A percentile compares a stretch with the other conserved stretches of the same genome.
These are phyloP conservation scores for Picus viridis DNA, from an alignment of 2,797 vertebrate species.

Conservation along the genomic window DNA sequence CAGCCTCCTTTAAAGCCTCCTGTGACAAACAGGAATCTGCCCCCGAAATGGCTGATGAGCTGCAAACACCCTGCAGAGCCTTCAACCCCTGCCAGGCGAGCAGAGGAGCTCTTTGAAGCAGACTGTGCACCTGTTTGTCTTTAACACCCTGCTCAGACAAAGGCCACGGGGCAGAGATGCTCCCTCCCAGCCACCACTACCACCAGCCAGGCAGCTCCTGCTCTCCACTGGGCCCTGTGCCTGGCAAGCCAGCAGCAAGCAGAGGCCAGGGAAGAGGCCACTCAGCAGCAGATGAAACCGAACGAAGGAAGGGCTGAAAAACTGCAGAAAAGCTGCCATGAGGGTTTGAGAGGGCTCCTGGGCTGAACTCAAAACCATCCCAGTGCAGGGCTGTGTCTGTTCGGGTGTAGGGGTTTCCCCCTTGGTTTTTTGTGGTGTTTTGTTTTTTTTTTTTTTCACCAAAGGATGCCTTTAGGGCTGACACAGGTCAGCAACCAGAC, in stretches of 20 bases:
- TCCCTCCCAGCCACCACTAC: neutral
- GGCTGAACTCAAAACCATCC: neutral
- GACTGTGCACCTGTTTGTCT: neutral
- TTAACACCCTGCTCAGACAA: accelerated
- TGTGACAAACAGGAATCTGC: neutral
- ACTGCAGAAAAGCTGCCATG: no score
- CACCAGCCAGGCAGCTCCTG: neutral
- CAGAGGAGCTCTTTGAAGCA: neutral
- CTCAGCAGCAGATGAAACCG: neutral
- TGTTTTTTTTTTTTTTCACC: neutral
- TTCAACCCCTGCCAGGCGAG: slow-evolving; percentile 19
- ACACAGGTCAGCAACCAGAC: neutral
- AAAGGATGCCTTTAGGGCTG: neutral
- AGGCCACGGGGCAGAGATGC: neutral
- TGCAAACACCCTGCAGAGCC: neutral
- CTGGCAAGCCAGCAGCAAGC: neutral
- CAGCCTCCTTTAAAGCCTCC: neutral
- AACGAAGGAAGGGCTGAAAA: neutral
- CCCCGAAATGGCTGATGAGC: neutral
- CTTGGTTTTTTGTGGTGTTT: no score
- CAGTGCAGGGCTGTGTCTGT: accelerated
- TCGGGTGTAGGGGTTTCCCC: no score
- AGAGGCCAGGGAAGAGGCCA: neutral
- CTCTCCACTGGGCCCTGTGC: neutral
- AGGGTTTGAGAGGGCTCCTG: neutral